These are phyloP conservation scores for Alouatta palliata DNA, from an alignment of 2,113 vertebrate species.

Conservation along the genomic window DNA sequence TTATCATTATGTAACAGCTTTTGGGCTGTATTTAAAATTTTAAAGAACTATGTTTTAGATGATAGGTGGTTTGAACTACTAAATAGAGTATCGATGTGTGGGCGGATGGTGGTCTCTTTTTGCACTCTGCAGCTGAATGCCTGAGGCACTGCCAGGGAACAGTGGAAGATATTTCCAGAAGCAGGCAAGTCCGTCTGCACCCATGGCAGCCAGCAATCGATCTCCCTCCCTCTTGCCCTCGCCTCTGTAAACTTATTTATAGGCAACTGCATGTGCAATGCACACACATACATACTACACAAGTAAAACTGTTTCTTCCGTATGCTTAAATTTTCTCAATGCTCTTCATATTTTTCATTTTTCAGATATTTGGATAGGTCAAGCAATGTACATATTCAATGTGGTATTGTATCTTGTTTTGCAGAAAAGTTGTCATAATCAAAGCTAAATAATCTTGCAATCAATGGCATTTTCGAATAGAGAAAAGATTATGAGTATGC, in stretches of 20 bases:
- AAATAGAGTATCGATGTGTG: slow-evolving; percentile 41
- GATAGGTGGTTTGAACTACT: slow-evolving; percentile 57
- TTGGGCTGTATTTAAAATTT: slow-evolving; percentile 49
- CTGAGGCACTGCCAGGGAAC: slow-evolving; percentile 10
- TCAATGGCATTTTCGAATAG: background rate
- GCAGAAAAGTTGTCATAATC: background rate
- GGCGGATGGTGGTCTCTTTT: slow-evolving; percentile 53
- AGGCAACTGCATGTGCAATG: background rate
- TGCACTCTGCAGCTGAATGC: slow-evolving; percentile 31
- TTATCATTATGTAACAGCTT: slow-evolving; percentile 58
- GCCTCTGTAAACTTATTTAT: background rate
- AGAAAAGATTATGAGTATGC: background rate
- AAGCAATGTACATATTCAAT: background rate
- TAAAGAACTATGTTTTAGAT: slow-evolving; percentile 53
- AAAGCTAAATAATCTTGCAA: slow-evolving; percentile 15
- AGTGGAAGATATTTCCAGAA: slow-evolving; percentile 11
- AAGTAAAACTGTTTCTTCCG: background rate
- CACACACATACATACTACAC: background rate
- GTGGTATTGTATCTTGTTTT: background rate
- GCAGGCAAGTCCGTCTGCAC: background rate
- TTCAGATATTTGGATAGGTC: slow-evolving; percentile 3
- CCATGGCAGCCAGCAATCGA: background rate
- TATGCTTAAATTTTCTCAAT: background rate
- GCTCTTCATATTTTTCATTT: background rate
- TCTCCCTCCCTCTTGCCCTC: background rate